These are phyloP conservation scores for Syncerus caffer DNA, from an alignment of 2,797 vertebrate genomes.

Conservation along the genomic window DNA sequence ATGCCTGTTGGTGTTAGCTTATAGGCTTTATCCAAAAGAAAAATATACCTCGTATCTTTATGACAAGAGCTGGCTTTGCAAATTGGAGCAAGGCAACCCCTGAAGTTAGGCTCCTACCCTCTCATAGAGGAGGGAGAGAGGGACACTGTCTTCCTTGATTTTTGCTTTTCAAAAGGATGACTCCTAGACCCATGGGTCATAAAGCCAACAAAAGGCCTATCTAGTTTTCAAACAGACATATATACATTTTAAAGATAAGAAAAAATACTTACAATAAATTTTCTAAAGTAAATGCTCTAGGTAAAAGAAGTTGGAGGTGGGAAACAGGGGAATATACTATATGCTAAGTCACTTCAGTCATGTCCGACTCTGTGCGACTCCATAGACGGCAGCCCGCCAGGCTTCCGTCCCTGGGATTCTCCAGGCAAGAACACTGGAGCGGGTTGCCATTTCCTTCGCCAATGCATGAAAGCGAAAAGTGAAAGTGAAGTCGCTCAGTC, in stretches of 20 bases:
- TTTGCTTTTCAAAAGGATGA: neutral
- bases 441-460: no score
- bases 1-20: neutral
- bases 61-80: neutral
- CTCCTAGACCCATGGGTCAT: neutral
- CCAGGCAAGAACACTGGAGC: no score
- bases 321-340: neutral
- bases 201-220: neutral
- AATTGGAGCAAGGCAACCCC: neutral
- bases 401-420: no score
- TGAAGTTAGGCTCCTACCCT: neutral
- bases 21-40: neutral
- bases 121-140: neutral
- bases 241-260: neutral
- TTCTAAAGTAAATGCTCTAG: neutral
- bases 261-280: neutral
- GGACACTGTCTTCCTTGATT: neutral
- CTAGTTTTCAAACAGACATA: neutral
- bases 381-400: no score
- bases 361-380: no score
- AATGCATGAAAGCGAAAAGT: no score
- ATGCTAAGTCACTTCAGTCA: no score
- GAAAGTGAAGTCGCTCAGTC: no score
- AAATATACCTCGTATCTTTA: neutral
- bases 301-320: neutral